Base-by-base conservation (phyloP, 2,113 vertebrate genomes). In the Dicaeum eximium region DNA sequence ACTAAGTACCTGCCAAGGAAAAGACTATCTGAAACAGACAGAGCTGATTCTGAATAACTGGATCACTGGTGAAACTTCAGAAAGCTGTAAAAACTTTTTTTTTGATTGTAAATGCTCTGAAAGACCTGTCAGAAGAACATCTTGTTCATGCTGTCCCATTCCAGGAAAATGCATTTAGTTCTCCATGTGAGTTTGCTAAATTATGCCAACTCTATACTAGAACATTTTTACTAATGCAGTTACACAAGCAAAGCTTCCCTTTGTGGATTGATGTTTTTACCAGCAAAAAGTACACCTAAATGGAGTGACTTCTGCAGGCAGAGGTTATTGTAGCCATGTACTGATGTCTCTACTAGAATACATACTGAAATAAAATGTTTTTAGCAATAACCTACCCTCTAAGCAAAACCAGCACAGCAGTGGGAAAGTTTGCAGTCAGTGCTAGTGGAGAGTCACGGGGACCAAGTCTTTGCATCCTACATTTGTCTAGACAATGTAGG, bases 391-490 rank as follows among this genome's bases (percentile, higher is more conserved):
- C 13, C 10, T 64, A 28, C 10, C 16, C 10, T 51, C 7, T 83
- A 56, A 45, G 40, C 48, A 88, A n/a, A 27, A 58, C 16, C 4
- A 44, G 15, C 15, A 40, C 8, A 1, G 69, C 35, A 89, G 0
- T 3, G 2, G 31, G 15, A 60, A 18, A 30, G 19, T 47, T 48
- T 60, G 7, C 31, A 82, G 37, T 56, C 33, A 30, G 12, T 54
- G 18, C 17, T 72, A 40, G 33, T 3, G 10, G 6, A 33, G 31
- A 80, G 33, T 40, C 16, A 28, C 0, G 0, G 12, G 14, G 24
- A 70, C 25, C 16, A 45, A 28, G 11, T 44, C 48, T 85, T 50
- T 33, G 13, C 44, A 74, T 60, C 42, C 24, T 65, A 8, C 17
- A 21, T 58, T 48, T 1, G 0, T 61, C 19, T 35, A 25, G 45